These are phyloP conservation scores for Bradypodion pumilum DNA, from an alignment of 2,797 vertebrate species.

Conservation along the genomic window DNA sequence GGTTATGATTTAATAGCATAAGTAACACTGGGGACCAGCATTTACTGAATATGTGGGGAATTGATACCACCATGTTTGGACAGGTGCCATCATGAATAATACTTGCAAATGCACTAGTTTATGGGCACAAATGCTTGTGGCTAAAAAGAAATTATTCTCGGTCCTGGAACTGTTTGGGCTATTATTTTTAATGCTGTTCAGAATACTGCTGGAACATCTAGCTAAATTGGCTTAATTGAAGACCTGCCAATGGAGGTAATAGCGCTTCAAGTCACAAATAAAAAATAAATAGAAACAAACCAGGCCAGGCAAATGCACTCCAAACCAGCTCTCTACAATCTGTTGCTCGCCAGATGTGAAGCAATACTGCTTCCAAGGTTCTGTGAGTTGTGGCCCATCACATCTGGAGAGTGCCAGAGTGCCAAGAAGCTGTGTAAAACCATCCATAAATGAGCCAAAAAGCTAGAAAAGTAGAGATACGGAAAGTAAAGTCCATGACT, in stretches of 20 bases:
- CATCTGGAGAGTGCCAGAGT: background rate
- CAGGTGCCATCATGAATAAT: background rate
- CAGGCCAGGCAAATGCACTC: background rate
- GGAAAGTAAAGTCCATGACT: background rate
- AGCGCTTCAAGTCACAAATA: background rate
- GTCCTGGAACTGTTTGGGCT: background rate
- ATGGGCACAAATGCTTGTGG: background rate
- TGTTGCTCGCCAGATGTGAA: background rate
- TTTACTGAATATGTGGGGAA: background rate
- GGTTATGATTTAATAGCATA: too few species aligned
- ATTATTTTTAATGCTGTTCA: background rate
- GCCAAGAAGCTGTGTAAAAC: background rate
- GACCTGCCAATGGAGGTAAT: background rate
- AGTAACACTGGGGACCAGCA: background rate
- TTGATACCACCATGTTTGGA: background rate
- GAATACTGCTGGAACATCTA: background rate
- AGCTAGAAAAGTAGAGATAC: background rate
- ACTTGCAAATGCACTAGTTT: background rate
- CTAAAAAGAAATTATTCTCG: background rate
- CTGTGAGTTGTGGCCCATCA: background rate
- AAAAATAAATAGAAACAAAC: background rate
- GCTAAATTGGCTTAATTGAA: slow-evolving; percentile 9
- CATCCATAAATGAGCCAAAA: background rate
- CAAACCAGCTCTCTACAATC: background rate
- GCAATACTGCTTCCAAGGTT: background rate